phyloP scores from a whole-genome alignment of 2,113 vertebrate genomes.

The Panthera tigris region DNA sequence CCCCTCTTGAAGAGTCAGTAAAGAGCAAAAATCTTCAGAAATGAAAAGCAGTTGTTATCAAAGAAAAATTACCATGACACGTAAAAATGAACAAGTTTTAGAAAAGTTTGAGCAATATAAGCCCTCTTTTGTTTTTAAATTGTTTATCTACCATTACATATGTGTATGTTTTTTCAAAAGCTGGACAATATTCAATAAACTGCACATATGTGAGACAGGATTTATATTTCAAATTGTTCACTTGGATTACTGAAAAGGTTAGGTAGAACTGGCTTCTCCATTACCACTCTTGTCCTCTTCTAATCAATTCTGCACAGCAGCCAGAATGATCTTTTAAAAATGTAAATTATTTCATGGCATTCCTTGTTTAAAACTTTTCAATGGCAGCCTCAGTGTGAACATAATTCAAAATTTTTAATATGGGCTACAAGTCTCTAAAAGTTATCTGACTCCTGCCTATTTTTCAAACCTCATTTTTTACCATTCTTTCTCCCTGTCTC shows the following conservation, averaged over 20 bases:
- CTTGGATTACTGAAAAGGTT: not conserved
- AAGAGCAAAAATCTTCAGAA: not conserved
- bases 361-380: not conserved
- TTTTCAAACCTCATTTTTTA: not conserved
- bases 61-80: not conserved
- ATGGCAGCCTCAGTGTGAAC: not conserved
- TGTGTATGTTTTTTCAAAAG: not conserved
- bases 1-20: not conserved
- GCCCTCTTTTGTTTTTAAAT: not conserved
- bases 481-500: not conserved
- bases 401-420: not conserved
- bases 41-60: not conserved
- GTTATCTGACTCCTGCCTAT: not conserved
- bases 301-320: not conserved
- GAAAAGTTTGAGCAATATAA: not conserved
- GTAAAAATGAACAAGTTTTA: not conserved
- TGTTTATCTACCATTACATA: not conserved
- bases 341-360: not conserved
- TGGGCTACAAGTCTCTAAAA: not conserved
- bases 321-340: not conserved
- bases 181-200: not conserved
- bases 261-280: not conserved
- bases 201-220: not conserved
- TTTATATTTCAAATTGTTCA: not conserved
- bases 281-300: not conserved